Base-by-base conservation (phyloP, 2,888 invertebrate genomes). In the Oxycera nigricornis region DNA sequence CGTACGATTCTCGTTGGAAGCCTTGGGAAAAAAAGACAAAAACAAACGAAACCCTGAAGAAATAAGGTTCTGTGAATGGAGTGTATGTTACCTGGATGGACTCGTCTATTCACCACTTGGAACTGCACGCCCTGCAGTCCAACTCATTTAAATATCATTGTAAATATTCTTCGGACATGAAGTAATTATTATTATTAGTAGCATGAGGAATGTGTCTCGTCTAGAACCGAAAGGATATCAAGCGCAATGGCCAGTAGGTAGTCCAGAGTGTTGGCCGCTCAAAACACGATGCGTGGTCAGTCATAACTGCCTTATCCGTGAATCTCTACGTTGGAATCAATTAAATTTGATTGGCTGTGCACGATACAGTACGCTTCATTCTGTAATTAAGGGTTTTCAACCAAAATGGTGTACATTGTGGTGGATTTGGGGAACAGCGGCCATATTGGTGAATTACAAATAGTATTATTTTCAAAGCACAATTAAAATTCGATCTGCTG, bases 131-230 rank as follows among this genome's bases (percentile, higher is more conserved):
- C 70, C 70, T 52, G 22, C 31, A 70, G 52, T 70, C 52, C 55
- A 70, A 55, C 70, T 70, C 26, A 70, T 70, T 70, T 70, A 55
- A 70, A 50, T 68, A 68, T 50, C 68, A 68, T 52, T 68, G 46
- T 24, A 68, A 68, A 46, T 68, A 39, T 65, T 39, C 65, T 65
- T 65, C 41, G 65, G 22, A 2, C 35, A 11, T 11, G 41, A 22
- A 65, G 20, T 65, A 65, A 65, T 65, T 65, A 65, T 65, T 39
- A 22, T 65, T 39, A 65, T 65, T 65, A 65, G 65, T 41, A 6
- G 65, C 20, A 65, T 24, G 65, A 65, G 65, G 65, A 65, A 65
- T 65, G 65, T 31, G n/a, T 39, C 24, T 65, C 65, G 65, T 41
- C 65, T 65, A 65, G 39, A 24, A 65, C 65, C 65, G 22, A n/a